Evolutionary conservation across 2,113 vertebrate species (phyloP).

Genomic region (Anguilla japonica): DNA sequence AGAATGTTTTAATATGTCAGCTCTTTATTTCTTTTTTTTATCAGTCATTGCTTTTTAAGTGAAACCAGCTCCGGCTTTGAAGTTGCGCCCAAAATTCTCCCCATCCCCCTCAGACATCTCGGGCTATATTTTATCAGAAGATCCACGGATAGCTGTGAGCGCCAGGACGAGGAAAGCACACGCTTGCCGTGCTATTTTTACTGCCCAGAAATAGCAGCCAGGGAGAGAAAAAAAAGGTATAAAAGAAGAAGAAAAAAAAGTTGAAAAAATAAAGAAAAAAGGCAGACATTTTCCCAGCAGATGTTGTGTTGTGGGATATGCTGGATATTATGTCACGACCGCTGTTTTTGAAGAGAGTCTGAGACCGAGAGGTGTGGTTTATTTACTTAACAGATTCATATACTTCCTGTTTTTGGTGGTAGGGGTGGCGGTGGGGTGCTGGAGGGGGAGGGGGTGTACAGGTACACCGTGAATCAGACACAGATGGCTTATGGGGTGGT

Average conservation of each 20-base stretch:
- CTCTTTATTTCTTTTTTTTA: not conserved
- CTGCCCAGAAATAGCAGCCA: not conserved
- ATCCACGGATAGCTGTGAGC: conserved; percentile 9
- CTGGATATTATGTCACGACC: not conserved
- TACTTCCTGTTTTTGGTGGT: not conserved
- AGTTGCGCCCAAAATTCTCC: not conserved
- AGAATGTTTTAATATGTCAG: conserved; percentile 28
- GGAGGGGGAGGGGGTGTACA: not conserved
- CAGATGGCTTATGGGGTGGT: no score
- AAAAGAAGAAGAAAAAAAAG: not conserved
- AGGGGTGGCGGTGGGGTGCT: not conserved
- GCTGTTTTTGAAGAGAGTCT: not conserved
- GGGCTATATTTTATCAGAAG: not conserved
- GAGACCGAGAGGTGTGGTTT: not conserved
- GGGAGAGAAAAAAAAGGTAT: not conserved
- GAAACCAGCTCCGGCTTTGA: conserved; percentile 12
- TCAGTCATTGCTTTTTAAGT: conserved; percentile 26
- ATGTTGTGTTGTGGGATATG: not conserved
- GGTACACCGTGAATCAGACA: no score
- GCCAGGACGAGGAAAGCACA: not conserved
- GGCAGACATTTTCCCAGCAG: not conserved
- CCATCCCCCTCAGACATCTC: not conserved
- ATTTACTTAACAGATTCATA: not conserved
- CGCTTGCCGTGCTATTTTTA: conserved; percentile 27
- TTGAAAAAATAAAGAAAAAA: not conserved